Conservation (phyloP, 2,113 vertebrate genomes). For the human (Homo sapiens) region GRCh38 chr9:89091001-89091500, state of each 20-base stretch:
- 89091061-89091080: not conserved
- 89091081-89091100: not conserved
- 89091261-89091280: not conserved
- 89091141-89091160: not conserved
- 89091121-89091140: not conserved
- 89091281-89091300: not conserved
- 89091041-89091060: not conserved
- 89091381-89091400: too few relatives aligned
- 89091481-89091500: not conserved
- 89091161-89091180: not conserved
- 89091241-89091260: not conserved
- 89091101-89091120: not conserved
- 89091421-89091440: not conserved
- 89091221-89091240: not conserved
- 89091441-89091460: not conserved
- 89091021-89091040: not conserved
- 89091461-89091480: not conserved
- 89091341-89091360: not conserved
- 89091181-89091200: not conserved
- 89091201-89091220: not conserved
- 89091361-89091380: not conserved
- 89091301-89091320: not conserved
- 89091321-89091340: not conserved
- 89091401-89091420: not conserved
- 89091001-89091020: not conserved